These are phyloP conservation scores for Bradysia coprophila DNA, from an alignment of 1,140 invertebrate genomes.

Conservation along the genomic window DNA sequence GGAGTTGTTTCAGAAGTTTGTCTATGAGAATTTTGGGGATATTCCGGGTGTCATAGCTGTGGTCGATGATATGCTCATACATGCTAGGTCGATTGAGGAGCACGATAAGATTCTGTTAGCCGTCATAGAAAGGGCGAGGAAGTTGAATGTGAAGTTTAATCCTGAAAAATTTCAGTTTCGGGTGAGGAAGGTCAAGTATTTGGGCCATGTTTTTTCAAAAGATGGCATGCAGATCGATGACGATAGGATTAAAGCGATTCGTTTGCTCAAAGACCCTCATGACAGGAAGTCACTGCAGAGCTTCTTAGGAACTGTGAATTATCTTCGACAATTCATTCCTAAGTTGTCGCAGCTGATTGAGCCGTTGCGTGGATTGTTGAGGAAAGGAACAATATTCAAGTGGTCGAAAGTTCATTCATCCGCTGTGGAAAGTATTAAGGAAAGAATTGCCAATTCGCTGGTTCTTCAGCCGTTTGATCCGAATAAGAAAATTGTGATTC, in stretches of 20 bases:
- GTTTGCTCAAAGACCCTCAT: slow-evolving; percentile 2
- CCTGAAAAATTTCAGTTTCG: slow-evolving; percentile 4
- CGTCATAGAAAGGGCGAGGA: slow-evolving; percentile 1
- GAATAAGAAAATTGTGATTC: slow-evolving; percentile 9
- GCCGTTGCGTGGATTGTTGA: no score
- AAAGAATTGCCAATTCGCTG: neutral
- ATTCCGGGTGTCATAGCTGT: slow-evolving; percentile 5
- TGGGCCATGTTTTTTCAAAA: neutral
- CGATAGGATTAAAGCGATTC: slow-evolving; percentile 1
- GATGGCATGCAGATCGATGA: slow-evolving; percentile 1
- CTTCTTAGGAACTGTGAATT: no score
- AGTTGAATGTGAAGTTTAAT: slow-evolving; percentile 1
- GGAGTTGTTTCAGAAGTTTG: slow-evolving; percentile 5
- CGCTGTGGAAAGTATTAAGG: neutral
- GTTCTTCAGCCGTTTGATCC: slow-evolving; percentile 12
- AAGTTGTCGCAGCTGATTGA: no score
- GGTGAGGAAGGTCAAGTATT: neutral
- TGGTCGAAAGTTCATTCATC: neutral
- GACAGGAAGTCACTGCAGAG: slow-evolving; percentile 2
- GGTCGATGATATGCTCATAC: slow-evolving; percentile 7
- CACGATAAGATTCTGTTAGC: slow-evolving; percentile 5
- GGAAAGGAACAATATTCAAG: neutral
- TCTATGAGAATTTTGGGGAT: slow-evolving; percentile 6
- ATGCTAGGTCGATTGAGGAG: slow-evolving; percentile 5
- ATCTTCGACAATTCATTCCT: neutral